Conservation (phyloP, 64 coral and sea anemone genomes). For the Acropora yongei region DNA sequence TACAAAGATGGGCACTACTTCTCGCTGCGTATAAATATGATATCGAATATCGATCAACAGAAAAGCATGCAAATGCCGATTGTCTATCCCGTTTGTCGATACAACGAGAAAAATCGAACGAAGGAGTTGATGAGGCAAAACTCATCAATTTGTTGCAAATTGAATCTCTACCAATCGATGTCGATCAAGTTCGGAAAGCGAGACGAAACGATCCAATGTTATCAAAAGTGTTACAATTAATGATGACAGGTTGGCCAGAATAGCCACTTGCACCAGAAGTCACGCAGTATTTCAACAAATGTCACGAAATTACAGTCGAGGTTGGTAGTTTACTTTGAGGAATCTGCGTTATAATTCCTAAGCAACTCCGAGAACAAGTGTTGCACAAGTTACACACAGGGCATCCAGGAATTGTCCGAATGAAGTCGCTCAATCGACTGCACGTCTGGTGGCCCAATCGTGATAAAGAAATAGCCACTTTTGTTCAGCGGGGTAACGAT, state of each 20-base stretch:
- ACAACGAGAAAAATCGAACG: not conserved
- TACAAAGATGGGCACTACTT: too few species aligned
- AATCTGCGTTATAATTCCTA: not conserved
- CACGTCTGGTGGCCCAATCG: not conserved
- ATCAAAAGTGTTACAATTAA: not conserved
- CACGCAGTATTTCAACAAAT: too few species aligned
- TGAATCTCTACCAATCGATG: conserved; percentile 16
- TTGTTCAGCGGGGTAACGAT: not conserved
- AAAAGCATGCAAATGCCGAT: not conserved
- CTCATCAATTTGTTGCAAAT: conserved; percentile 10
- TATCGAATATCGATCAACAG: not conserved
- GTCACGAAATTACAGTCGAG: too few species aligned
- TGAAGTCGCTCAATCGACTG: too few species aligned
- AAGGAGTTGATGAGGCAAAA: conserved; percentile 28
- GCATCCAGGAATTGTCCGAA: too few species aligned
- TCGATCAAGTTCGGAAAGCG: conserved; percentile 23
- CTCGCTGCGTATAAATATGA: too few species aligned
- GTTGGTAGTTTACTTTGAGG: too few species aligned
- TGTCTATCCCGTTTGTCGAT: conserved; percentile 21
- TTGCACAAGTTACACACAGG: too few species aligned
- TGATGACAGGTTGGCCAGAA: conserved; percentile 7
- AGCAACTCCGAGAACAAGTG: too few species aligned
- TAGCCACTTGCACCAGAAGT: not conserved
- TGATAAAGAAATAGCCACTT: conserved; percentile 3
- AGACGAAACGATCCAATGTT: not conserved